Evolutionary conservation across 2,113 vertebrate genomes (phyloP), one percentile per base, ranked within the genome.

Genomic region (Numenius arquata): DNA sequence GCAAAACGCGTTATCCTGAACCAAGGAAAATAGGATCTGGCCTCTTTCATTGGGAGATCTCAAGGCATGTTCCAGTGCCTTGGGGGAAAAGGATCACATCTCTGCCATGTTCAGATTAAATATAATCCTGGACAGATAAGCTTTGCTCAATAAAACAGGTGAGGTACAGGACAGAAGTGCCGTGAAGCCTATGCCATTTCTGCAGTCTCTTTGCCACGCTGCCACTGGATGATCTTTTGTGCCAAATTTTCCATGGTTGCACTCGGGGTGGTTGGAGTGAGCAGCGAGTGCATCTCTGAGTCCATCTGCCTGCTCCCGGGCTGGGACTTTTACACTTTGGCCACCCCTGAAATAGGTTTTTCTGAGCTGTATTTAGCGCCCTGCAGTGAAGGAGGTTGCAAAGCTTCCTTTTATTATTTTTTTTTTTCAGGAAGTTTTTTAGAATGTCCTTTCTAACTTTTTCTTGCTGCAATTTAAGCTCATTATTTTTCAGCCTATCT

Each of bases 401-500:
- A 65, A 79, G 18, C 26, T 32, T 32, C 18, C 26, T 29, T 63
- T 21, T 26, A 15, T 23, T 52, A 79, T 41, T 13, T 8, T 22
- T 40, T 65, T n/a, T 21, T 70, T 41, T 83, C 38, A 25, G 25
- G 41, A 48, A 74, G 11, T 50, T 91, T 50, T 74, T 75, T 43
- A 27, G 45, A 12, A 58, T 32, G 32, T 67, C 32, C 91, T 59
- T 32, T 41, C 22, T n/a, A 67, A 81, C 80, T 63, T 91, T 53
- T 85, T 34, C 52, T 32, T 47, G 56, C 56, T 65, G 29, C 56
- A 67, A 6, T 94, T 89, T 88, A 93, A 93, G 81, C 77, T 90
- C n/a, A 41, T 81, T 83, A 43, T 59, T 84, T 91, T 93, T 75
- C 13, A 38, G 89, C 70, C 12, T 0, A 3, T 48, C 65, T 81